Percentiles rank a stretch among this genome's conserved stretches.
phyloP scores from a whole-genome alignment of 2,113 vertebrate genomes.

The Lutjanus erythropterus region DNA sequence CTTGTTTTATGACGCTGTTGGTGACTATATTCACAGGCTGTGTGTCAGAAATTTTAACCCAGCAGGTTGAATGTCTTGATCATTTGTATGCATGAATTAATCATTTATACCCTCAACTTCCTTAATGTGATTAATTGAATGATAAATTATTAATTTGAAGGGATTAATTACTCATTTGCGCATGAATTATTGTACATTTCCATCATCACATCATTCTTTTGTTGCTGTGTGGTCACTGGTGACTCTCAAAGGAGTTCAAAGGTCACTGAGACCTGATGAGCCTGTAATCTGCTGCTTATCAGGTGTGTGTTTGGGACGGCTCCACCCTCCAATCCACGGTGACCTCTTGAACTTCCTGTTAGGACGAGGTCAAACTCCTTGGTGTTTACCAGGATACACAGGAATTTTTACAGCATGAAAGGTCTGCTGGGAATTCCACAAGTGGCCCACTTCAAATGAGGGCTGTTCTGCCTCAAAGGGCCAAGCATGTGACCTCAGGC shows the following conservation, averaged over 20 bases:
- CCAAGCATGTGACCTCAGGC: constrained; percentile 51
- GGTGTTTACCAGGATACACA: constrained; percentile 66
- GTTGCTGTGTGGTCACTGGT: constrained; percentile 45
- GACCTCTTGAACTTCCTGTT: constrained; percentile 81
- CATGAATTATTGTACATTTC: not conserved
- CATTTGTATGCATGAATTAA: constrained; percentile 10
- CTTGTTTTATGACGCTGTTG: not conserved
- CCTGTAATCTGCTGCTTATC: constrained; percentile 68
- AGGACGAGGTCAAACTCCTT: constrained; percentile 57
- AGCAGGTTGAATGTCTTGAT: constrained; percentile 1
- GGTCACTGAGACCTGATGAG: constrained; percentile 19
- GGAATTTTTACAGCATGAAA: constrained; percentile 79
- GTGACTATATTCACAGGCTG: constrained; percentile 1
- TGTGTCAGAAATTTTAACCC: not conserved
- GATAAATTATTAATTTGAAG: constrained; percentile 26
- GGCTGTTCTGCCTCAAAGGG: constrained; percentile 43
- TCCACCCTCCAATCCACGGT: constrained; percentile 7
- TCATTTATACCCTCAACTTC: constrained; percentile 26
- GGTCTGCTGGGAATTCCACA: constrained; percentile 70
- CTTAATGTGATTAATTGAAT: constrained; percentile 13
- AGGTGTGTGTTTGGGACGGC: constrained; percentile 55
- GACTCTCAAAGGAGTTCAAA: constrained; percentile 29
- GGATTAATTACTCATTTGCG: constrained; percentile 1
- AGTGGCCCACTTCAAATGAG: constrained; percentile 64
- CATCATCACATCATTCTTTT: not conserved